Conservation (phyloP, 2,113 vertebrate species). For the Noctilio leporinus region DNA sequence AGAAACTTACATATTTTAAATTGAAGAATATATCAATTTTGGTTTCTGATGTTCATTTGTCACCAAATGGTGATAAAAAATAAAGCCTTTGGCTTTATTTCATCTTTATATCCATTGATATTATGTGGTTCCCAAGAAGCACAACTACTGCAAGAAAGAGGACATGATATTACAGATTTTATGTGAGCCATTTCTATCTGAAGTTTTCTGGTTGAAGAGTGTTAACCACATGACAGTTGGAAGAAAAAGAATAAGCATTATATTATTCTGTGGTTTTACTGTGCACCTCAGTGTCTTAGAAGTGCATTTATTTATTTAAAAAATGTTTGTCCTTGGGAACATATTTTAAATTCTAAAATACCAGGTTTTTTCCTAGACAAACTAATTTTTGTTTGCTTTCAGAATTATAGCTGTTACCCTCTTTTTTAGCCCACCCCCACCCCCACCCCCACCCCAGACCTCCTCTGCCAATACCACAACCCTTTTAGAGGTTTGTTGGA, state of each 20-base stretch:
- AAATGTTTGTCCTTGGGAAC: not conserved
- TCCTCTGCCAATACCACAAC: not conserved
- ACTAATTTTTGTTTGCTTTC: not conserved
- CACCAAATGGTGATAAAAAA: conserved; percentile 1
- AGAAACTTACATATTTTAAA: conserved; percentile 9
- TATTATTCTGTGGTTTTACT: conserved; percentile 14
- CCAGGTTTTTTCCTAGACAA: not conserved
- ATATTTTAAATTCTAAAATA: conserved; percentile 22
- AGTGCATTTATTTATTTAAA: not conserved
- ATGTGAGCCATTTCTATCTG: conserved; percentile 16
- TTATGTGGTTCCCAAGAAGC: conserved; percentile 6
- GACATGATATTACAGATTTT: conserved; percentile 20
- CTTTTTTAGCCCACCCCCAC: not conserved
- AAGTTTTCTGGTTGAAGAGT: conserved; percentile 34
- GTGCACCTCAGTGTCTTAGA: not conserved
- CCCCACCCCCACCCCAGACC: not conserved
- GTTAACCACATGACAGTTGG: conserved; percentile 26
- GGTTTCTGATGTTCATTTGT: conserved; percentile 2
- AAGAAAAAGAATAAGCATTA: conserved; percentile 26
- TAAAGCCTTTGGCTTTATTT: not conserved
- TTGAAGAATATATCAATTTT: conserved; percentile 25
- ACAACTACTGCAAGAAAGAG: not conserved
- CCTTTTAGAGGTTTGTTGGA: not conserved
- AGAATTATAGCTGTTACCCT: not conserved
- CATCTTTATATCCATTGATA: not conserved